Evolutionary conservation across 2,888 invertebrate species (phyloP).

Genomic region (Phragmatobia fuliginosa): DNA sequence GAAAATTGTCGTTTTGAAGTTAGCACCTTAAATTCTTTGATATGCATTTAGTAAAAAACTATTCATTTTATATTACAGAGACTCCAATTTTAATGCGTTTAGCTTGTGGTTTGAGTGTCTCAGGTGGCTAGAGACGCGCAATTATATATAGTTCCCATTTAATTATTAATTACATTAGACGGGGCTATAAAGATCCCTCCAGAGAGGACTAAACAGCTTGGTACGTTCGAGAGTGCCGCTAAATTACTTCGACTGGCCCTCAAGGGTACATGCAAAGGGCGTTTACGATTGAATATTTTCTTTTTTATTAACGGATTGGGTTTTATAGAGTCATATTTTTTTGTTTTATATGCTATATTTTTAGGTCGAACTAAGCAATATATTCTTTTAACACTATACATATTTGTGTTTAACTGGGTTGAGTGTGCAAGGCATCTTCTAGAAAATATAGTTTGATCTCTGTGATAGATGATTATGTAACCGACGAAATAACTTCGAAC

Average conservation of each 20-base stretch:
- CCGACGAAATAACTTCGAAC: no score
- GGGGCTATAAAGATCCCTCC: slow-evolving; percentile 30
- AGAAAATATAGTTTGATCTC: no score
- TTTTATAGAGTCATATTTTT: slow-evolving; percentile 20
- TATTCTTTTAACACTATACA: background rate
- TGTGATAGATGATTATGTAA: no score
- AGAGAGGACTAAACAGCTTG: slow-evolving; percentile 41
- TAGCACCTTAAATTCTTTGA: no score
- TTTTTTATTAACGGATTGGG: slow-evolving; percentile 34
- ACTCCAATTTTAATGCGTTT: slow-evolving; percentile 5
- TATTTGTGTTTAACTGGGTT: background rate
- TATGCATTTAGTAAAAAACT: no score
- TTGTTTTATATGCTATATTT: background rate
- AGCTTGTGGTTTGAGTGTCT: background rate
- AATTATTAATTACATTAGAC: slow-evolving; percentile 50
- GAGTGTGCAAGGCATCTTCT: no score
- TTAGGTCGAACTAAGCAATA: background rate
- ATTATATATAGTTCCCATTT: slow-evolving; percentile 28
- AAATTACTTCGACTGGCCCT: slow-evolving; percentile 48
- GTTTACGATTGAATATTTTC: slow-evolving; percentile 42
- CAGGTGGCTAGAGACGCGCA: background rate
- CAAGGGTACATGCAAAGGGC: slow-evolving; percentile 32
- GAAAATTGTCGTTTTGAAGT: no score
- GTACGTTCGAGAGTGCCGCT: slow-evolving; percentile 40
- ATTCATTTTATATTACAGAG: no score